Base-by-base conservation (phyloP, 2,888 invertebrate genomes). In the Scaptomyza reducta region DNA sequence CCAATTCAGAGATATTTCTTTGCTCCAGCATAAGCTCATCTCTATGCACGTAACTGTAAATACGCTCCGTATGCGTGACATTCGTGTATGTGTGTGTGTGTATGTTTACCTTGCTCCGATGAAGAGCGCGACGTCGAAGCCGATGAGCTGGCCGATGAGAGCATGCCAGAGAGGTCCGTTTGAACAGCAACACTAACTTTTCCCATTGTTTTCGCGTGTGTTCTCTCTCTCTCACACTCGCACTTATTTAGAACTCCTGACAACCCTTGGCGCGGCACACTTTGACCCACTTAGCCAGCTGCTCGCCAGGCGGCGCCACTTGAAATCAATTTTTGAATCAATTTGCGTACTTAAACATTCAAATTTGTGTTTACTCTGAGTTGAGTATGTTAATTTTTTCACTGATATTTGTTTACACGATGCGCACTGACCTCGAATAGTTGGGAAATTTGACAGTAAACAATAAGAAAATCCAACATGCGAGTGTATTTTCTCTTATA, bases 101-200 rank as follows among this genome's bases (percentile, higher is more conserved):
- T 40, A 42, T 67, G 61, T 72, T 88, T 88, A 90, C 90, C 90
- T 90, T 82, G 89, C 63, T 88, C 79, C 46, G 90, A 90, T 56
- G 90, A 82, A 50, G 87, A 86, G 61, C 90, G 89, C 47, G 90
- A 90, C 53, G 82, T 77, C 47, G 77, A 78, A 57, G 79, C 64
- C 60, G 89, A 88, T 29, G 88, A 82, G 69, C 80, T 85, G 63
- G 82, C 74, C 35, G 49, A 49, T 6, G 87, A 89, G 41, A 90
- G 83, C 84, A 90, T 87, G 70, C 90, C 91, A 35, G 80, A 88
- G 62, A 91, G 79, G 75, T 91, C 91, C 61, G 92, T 92, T 82
- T 92, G 92, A 14, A 91, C 90, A 63, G 90, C 92, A 64, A 91
- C 89, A 79, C 87, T 82, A 57, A 86, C 65, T 85, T 89, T 90